phyloP scores from a whole-genome alignment of 1,140 invertebrate species.

The Drosophila pallidifrons region DNA sequence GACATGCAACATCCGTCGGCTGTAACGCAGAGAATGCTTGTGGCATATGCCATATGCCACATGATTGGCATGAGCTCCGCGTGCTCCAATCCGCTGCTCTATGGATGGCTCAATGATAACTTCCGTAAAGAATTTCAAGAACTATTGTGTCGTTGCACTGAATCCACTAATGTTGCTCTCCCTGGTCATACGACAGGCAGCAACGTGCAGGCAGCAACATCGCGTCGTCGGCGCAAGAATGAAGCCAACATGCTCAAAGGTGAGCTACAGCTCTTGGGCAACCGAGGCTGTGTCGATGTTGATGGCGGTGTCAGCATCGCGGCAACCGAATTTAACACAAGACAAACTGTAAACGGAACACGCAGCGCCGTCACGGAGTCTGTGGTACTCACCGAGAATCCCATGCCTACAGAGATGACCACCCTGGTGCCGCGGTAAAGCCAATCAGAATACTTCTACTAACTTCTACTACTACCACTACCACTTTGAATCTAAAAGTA shows the following conservation, averaged over 20 bases:
- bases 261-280: conserved; percentile 85
- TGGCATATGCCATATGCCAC: conserved; percentile 92
- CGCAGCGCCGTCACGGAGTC: conserved; percentile 77
- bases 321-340: conserved; percentile 58
- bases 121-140: conserved; percentile 98
- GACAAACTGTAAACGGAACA: conserved; percentile 55
- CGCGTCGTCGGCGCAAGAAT: conserved; percentile 86
- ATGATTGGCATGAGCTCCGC: conserved; percentile 90
- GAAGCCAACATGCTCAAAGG: conserved; percentile 87
- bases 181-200: conserved; percentile 85
- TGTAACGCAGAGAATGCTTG: conserved; percentile 86
- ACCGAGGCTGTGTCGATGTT: conserved; percentile 43
- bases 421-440: conserved; percentile 80
- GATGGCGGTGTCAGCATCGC: conserved; percentile 56
- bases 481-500: conserved; percentile 2
- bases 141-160: conserved; percentile 88
- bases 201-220: conserved; percentile 74
- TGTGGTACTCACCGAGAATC: conserved; percentile 79
- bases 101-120: conserved; percentile 99
- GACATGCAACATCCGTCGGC: conserved; percentile 88
- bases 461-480: neutral
- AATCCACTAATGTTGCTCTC: conserved; percentile 85
- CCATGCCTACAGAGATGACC: conserved; percentile 74
- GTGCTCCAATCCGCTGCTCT: conserved; percentile 95
- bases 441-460: conserved; percentile 15